phyloP scores from a whole-genome alignment of 2,113 vertebrate species.

The Dolichotis patagonum region DNA sequence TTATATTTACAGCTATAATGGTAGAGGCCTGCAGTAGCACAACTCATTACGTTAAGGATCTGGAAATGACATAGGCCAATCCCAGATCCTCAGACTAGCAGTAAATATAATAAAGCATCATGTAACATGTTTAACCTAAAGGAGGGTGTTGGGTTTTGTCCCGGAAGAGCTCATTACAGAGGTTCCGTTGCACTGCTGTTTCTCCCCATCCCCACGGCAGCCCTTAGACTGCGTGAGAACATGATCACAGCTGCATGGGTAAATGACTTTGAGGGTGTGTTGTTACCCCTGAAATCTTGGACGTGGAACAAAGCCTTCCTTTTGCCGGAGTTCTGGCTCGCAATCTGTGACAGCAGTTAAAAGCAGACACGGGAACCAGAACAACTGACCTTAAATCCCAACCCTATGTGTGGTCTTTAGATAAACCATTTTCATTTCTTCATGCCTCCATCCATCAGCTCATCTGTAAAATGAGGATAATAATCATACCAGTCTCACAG shows the following conservation, averaged over 20 bases:
- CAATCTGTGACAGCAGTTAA: not conserved
- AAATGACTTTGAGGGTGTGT: not conserved
- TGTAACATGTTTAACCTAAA: slow-evolving; percentile 60
- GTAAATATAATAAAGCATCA: slow-evolving; percentile 54
- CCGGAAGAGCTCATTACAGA: slow-evolving; percentile 52
- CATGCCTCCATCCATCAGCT: not conserved
- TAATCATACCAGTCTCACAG: not conserved
- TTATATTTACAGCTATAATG: slow-evolving; percentile 36
- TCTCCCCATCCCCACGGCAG: not conserved
- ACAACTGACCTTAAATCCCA: not conserved
- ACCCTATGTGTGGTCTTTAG: not conserved
- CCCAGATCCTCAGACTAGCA: slow-evolving; percentile 61
- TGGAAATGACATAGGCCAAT: slow-evolving; percentile 54
- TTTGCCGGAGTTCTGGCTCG: not conserved
- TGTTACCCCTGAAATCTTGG: not conserved
- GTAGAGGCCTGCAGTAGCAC: slow-evolving; percentile 34
- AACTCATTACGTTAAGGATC: slow-evolving; percentile 56
- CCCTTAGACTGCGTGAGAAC: not conserved
- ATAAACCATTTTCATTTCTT: not conserved
- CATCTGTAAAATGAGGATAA: not conserved
- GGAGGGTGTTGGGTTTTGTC: slow-evolving; percentile 23
- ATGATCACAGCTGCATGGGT: not conserved
- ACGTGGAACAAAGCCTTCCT: not conserved
- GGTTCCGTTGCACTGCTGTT: not conserved
- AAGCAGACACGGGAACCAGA: not conserved